Evolutionary conservation across 2,888 invertebrate species (phyloP), one percentile per base, ranked within the genome.

Genomic region (Apodemia duryi): DNA sequence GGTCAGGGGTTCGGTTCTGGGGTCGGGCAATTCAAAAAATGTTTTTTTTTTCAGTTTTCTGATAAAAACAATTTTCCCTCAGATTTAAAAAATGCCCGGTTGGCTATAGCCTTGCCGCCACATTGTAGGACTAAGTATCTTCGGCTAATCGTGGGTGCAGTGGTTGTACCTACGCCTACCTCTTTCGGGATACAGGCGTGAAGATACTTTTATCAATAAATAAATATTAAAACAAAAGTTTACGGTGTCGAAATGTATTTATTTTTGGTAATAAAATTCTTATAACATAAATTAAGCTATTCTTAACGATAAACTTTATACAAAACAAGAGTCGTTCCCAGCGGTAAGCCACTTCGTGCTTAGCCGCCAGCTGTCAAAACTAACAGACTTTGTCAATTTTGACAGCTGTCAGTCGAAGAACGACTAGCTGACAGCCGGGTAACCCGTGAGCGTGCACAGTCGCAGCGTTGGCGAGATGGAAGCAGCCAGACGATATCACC

Each of bases 161-260:
- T 38, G 38, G 38, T 38, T 38, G 38, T 38, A 38, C 6, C 5
- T 38, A 1, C 6, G 38, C 6, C 38, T 38, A 6, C 38, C 38
- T 6, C 6, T 3, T 6, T 6, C 6, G 38, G 6, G 38, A 6
- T 38, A 38, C 38, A 6, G 38, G 38, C 38, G 38, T 38, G 5
- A 43, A 13, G 11, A 32, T 32, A 32, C 32, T 32, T 32, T 32
- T 32, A 3, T 32, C 0, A 32, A 32, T 32, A 3, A 32, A 13
- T 43, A 2, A 43, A 43, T 13, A 69, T 69, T 69, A 72, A 74
- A 74, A 77, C 73, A 71, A 66, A 43, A 65, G 29, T 29, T 21
- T 66, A 91, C 91, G 91, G 91, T 91, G 91, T 86, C 91, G 77
- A 92, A 92, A 92, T 92, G 92, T 92, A 92, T 92, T 92, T 92